Evolutionary conservation across 2,888 invertebrate species (phyloP).

Genomic region (Plutella xylostella): DNA sequence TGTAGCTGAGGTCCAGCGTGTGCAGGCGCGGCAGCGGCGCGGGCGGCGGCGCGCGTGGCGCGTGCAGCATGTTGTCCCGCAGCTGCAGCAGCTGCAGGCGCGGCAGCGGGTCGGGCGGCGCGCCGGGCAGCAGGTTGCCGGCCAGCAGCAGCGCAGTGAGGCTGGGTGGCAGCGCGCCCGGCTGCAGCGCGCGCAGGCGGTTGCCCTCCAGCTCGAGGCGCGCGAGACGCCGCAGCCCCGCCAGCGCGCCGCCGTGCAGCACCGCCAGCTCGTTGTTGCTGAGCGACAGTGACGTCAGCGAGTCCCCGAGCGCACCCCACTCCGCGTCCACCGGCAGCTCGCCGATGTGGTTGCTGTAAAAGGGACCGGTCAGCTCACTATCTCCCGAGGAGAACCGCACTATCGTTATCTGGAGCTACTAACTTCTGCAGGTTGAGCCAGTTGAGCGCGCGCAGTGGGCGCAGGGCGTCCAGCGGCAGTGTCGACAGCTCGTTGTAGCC

Average conservation of each 20-base stretch:
- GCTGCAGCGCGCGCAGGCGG: conserved; percentile 69
- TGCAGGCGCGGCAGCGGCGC: conserved; percentile 67
- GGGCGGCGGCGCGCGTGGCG: conserved; percentile 22
- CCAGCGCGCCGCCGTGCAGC: conserved; percentile 57
- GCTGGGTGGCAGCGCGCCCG: conserved; percentile 69
- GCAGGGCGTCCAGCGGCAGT: conserved; percentile 74
- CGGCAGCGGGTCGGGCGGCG: conserved; percentile 69
- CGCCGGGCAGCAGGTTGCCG: conserved; percentile 72
- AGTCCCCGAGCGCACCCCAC: conserved; percentile 79
- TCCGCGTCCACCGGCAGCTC: conserved; percentile 46
- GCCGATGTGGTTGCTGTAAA: conserved; percentile 77
- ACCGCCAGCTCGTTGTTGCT: conserved; percentile 79
- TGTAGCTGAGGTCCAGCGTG: conserved; percentile 83
- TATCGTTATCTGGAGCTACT: no score
- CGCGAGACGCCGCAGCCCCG: conserved; percentile 70
- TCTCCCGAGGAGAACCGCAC: no score
- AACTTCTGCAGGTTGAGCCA: conserved; percentile 85
- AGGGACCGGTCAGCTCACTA: no score
- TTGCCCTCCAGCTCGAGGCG: conserved; percentile 77
- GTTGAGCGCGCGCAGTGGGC: conserved; percentile 73
- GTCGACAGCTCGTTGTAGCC: conserved; percentile 79
- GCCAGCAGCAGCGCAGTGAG: conserved; percentile 75
- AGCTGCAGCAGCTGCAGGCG: conserved; percentile 75
- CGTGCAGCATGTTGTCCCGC: conserved; percentile 42
- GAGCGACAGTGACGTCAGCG: conserved; percentile 78